phyloP scores from a whole-genome alignment of 2,113 vertebrate species.

The Seriola aureovittata region DNA sequence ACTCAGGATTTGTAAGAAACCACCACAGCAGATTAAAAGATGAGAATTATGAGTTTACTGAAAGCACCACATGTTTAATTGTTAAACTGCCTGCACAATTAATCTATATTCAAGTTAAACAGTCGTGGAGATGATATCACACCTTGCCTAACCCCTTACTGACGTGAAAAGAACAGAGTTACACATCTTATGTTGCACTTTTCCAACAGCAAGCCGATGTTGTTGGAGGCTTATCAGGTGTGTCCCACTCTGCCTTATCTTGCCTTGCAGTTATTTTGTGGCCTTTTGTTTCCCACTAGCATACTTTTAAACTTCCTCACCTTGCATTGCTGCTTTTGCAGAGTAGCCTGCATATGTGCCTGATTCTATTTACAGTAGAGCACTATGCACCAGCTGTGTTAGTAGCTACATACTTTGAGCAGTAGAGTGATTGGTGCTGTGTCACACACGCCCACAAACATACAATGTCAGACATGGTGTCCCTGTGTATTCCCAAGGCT shows the following conservation, averaged over 20 bases:
- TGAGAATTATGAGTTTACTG: too few species aligned
- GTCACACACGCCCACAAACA: background rate
- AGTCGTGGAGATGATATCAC: background rate
- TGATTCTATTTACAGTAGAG: slow-evolving; percentile 22
- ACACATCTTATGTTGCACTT: too few species aligned
- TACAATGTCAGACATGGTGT: background rate
- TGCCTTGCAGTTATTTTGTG: background rate
- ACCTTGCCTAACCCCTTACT: background rate
- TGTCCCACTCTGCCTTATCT: background rate
- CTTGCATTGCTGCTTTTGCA: slow-evolving; percentile 13
- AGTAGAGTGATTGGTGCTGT: slow-evolving; percentile 17
- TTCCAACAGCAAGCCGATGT: background rate
- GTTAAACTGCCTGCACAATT: too few species aligned
- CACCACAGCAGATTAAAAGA: background rate
- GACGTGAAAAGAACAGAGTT: background rate
- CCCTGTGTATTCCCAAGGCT: background rate
- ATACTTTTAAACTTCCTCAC: background rate
- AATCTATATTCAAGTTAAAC: background rate
- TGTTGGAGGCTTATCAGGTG: background rate
- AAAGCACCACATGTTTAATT: too few species aligned
- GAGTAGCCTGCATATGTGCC: background rate
- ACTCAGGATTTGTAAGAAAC: too few species aligned
- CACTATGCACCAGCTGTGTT: background rate
- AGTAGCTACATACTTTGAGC: background rate
- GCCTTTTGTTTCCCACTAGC: background rate